Conservation (phyloP, 2,888 invertebrate species). For the Oxycera nigricornis region DNA sequence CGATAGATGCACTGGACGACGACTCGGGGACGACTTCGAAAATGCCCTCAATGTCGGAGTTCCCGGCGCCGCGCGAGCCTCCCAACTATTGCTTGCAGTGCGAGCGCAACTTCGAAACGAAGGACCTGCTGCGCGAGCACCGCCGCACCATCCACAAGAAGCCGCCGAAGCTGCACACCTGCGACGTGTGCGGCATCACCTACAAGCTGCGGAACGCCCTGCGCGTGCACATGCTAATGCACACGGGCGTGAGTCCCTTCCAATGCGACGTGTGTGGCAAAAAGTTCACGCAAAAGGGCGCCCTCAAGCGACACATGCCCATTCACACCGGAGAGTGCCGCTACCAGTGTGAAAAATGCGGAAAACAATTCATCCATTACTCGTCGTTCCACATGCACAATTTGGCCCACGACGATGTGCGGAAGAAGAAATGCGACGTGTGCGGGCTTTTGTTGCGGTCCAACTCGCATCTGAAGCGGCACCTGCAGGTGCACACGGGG, state of each 20-base stretch:
- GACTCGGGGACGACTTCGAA: background rate
- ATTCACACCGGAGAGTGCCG: constrained; percentile 65
- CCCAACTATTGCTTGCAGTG: constrained; percentile 42
- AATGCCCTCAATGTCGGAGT: background rate
- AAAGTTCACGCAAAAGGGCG: constrained; percentile 66
- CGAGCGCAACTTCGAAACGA: constrained; percentile 38
- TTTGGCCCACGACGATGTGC: constrained; percentile 56
- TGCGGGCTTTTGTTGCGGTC: constrained; percentile 62
- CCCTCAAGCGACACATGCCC: constrained; percentile 64
- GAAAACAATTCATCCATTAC: constrained; percentile 61
- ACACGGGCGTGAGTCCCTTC: constrained; percentile 63
- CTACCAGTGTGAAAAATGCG: constrained; percentile 62
- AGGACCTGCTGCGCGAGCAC: constrained; percentile 40
- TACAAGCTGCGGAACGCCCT: constrained; percentile 64
- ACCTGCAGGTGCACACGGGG: constrained; percentile 63
- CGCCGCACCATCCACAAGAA: background rate
- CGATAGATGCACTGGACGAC: background rate
- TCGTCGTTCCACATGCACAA: constrained; percentile 62
- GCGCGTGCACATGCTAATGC: constrained; percentile 64
- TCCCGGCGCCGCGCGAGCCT: background rate
- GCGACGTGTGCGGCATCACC: constrained; percentile 64
- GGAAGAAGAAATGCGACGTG: constrained; percentile 53
- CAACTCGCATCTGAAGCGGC: constrained; percentile 63
- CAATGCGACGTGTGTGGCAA: constrained; percentile 64
- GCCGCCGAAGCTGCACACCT: constrained; percentile 46